Conservation (phyloP, 2,797 vertebrate genomes). For the Rhincodon typus region DNA sequence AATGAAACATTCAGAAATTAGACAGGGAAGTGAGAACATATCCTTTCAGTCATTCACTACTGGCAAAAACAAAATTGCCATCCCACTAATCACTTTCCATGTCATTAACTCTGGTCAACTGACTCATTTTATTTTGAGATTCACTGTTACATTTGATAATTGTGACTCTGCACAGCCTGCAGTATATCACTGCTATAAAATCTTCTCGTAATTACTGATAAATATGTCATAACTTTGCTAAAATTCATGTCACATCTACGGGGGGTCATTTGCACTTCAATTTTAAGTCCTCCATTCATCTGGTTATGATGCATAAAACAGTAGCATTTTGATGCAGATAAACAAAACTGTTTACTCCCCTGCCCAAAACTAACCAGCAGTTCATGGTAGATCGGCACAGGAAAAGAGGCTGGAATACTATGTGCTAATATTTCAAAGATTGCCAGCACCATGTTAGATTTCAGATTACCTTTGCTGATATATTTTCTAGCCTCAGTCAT, state of each 20-base stretch:
- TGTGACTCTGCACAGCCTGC: not conserved
- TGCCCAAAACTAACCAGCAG: not conserved
- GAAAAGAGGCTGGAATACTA: not conserved
- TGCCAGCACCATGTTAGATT: not conserved
- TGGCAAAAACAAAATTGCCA: not conserved
- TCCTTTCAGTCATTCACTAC: not conserved
- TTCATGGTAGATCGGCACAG: not conserved
- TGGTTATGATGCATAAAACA: not conserved
- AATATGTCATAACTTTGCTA: not conserved
- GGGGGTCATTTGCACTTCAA: not conserved
- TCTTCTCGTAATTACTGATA: not conserved
- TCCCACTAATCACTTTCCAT: not conserved
- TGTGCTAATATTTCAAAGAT: constrained; percentile 19
- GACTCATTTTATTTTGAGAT: not conserved
- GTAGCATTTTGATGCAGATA: not conserved
- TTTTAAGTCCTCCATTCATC: not conserved
- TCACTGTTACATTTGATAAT: too few relatives aligned
- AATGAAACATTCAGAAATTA: not conserved
- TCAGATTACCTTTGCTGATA: not conserved
- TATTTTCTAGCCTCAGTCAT: constrained; percentile 19
- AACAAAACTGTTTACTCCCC: not conserved
- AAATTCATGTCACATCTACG: not conserved
- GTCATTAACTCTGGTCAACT: not conserved
- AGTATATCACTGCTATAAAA: not conserved
- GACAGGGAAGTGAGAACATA: not conserved